Percentiles rank a stretch among this genome's conserved stretches.
These are phyloP conservation scores for Yponomeuta malinellus DNA, from an alignment of 2,888 invertebrate species.

Conservation along the genomic window DNA sequence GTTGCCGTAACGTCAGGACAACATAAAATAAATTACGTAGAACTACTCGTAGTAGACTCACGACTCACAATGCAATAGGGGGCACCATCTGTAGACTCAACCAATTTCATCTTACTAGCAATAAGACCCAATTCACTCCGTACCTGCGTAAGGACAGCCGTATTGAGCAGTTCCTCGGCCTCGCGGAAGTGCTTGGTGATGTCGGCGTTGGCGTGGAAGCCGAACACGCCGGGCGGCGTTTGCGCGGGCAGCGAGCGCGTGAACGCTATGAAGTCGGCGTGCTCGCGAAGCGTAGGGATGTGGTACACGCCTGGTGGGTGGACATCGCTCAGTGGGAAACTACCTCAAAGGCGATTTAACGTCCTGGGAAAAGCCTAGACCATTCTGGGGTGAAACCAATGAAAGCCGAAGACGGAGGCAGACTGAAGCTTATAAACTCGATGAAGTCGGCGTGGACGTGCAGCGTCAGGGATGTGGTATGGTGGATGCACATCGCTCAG, in stretches of 20 bases:
- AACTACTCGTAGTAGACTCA: too few relatives aligned
- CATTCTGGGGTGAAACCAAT: too few relatives aligned
- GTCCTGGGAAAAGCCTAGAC: too few relatives aligned
- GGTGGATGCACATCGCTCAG: conserved; percentile 10
- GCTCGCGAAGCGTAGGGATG: conserved; percentile 83
- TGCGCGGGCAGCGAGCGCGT: conserved; percentile 83
- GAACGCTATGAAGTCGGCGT: conserved; percentile 81
- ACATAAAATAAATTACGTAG: too few relatives aligned
- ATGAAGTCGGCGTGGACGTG: conserved; percentile 72
- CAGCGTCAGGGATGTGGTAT: conserved; percentile 82
- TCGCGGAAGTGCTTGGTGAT: conserved; percentile 94
- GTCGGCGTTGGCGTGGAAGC: conserved; percentile 94
- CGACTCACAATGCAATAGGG: too few relatives aligned
- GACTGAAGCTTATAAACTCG: too few relatives aligned
- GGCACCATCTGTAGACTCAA: too few relatives aligned
- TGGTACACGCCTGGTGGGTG: conserved; percentile 76
- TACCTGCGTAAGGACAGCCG: conserved; percentile 87
- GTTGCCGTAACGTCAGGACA: too few relatives aligned
- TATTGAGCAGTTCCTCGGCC: conserved; percentile 83
- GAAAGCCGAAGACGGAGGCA: too few relatives aligned
- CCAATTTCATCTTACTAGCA: too few relatives aligned
- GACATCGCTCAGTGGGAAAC: too few relatives aligned
- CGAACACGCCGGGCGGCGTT: conserved; percentile 90
- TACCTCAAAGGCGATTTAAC: too few relatives aligned
- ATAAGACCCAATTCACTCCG: neutral